phyloP scores from a whole-genome alignment of 2,797 vertebrate species.

The Poeciliopsis infans region DNA sequence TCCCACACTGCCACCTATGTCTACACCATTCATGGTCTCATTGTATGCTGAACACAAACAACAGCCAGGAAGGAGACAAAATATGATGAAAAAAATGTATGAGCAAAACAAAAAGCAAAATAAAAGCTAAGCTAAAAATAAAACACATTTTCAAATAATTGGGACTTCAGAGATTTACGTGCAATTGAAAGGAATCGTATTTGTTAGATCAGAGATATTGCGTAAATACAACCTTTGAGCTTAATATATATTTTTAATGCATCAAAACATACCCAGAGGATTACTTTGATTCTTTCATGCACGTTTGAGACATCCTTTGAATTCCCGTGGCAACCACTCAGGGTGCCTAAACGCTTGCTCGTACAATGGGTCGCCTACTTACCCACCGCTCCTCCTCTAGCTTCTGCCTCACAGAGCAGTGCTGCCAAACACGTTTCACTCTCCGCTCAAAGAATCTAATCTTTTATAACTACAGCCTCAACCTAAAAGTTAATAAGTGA shows the following conservation, averaged over 20 bases:
- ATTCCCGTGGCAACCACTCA: too few species aligned
- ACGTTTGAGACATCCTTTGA: too few species aligned
- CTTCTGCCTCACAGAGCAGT: background rate
- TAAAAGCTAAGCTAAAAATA: constrained; percentile 2
- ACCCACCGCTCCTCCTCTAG: too few species aligned
- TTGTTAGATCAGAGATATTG: background rate
- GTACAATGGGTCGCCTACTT: too few species aligned
- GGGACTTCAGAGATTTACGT: background rate
- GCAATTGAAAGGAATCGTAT: background rate
- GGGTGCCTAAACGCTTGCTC: too few species aligned
- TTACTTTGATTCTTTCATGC: too few species aligned
- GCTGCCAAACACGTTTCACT: too few species aligned
- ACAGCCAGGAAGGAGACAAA: constrained; percentile 3
- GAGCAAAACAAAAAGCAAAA: background rate
- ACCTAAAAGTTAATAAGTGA: background rate
- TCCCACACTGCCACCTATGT: constrained; percentile 7
- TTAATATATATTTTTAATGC: too few species aligned
- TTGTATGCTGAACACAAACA: constrained; percentile 9
- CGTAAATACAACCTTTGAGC: too few species aligned
- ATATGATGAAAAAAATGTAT: background rate
- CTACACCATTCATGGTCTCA: background rate
- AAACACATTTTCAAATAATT: background rate
- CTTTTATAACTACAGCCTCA: background rate
- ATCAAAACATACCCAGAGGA: too few species aligned
- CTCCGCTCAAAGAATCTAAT: background rate